Percentiles rank a stretch among this genome's conserved stretches.
phyloP scores from a whole-genome alignment of 1,140 invertebrate species.

The Nymphalis io region DNA sequence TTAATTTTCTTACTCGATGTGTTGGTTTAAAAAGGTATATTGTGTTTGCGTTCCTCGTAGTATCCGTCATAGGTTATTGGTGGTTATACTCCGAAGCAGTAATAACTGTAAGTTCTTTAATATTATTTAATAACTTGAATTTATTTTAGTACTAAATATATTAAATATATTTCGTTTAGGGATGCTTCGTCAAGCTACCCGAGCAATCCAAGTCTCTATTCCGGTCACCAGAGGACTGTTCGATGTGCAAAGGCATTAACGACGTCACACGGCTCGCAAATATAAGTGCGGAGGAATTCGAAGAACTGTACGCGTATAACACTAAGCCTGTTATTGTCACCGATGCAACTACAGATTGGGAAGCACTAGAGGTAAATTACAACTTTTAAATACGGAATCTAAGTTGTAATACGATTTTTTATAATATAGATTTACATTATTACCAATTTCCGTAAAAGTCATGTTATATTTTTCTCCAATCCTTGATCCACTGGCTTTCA shows the following conservation, averaged over 20 bases:
- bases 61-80: constrained; percentile 20
- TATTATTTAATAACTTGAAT: background rate
- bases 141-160: background rate
- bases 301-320: constrained; percentile 87
- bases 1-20: background rate
- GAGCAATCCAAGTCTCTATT: constrained; percentile 56
- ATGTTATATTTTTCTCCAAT: too few relatives aligned
- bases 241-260: constrained; percentile 85
- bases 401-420: too few relatives aligned
- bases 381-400: background rate
- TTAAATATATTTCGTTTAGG: constrained; percentile 34
- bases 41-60: constrained; percentile 4
- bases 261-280: constrained; percentile 84
- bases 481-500: too few relatives aligned
- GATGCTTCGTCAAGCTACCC: constrained; percentile 55
- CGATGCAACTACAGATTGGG: constrained; percentile 90
- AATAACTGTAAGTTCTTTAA: constrained; percentile 25
- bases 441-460: too few relatives aligned
- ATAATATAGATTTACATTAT: too few relatives aligned
- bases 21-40: constrained; percentile 1
- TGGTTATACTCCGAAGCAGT: constrained; percentile 27
- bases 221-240: constrained; percentile 88
- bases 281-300: constrained; percentile 85
- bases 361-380: constrained; percentile 81
- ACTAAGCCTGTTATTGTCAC: constrained; percentile 91